Percentiles rank a stretch among this genome's conserved stretches.
phyloP scores from a whole-genome alignment of 2,113 vertebrate species.

The Saguinus midas region DNA sequence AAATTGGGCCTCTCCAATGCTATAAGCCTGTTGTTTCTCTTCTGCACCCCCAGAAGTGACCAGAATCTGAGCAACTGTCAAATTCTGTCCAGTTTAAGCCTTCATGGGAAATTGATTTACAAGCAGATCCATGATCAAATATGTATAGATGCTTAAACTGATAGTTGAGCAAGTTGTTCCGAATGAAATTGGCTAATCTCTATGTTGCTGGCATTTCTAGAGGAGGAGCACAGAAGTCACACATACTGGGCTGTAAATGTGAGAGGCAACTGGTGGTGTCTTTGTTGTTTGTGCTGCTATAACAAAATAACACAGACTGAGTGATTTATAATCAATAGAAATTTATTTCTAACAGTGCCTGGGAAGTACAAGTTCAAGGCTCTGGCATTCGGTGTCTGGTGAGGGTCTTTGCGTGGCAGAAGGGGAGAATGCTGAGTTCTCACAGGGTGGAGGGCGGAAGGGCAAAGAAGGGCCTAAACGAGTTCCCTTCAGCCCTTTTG shows the following conservation, averaged over 20 bases:
- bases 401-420: not conserved
- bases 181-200: not conserved
- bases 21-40: not conserved
- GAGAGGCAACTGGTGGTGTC: not conserved
- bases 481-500: not conserved
- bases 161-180: not conserved
- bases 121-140: not conserved
- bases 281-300: not conserved
- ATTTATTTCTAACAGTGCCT: not conserved
- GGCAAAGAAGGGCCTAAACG: not conserved
- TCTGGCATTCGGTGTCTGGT: no score
- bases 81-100: not conserved
- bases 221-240: not conserved
- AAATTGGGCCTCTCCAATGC: not conserved
- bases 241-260: not conserved
- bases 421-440: not conserved
- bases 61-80: not conserved
- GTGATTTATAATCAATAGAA: not conserved
- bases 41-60: not conserved
- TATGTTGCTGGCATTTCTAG: not conserved
- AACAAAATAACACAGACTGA: not conserved
- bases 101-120: not conserved
- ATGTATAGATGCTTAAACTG: not conserved
- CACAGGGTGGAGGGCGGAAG: not conserved
- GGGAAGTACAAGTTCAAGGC: not conserved